Conservation (phyloP, 1,140 invertebrate genomes). For the Frieseomelitta varia region DNA sequence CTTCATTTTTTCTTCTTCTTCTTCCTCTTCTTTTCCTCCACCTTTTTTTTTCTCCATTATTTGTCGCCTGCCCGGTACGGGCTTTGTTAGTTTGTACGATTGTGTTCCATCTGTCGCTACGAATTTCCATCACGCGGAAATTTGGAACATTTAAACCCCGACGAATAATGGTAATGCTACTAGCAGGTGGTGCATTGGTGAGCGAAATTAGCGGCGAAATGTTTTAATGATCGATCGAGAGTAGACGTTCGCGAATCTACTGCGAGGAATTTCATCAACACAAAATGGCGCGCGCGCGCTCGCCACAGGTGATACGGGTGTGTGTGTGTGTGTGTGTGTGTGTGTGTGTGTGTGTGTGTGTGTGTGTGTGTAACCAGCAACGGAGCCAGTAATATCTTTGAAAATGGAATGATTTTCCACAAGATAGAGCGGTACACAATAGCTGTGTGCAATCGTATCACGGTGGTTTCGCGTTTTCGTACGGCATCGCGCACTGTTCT, state of each 20-base stretch:
- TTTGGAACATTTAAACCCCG: not conserved
- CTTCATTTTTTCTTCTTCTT: not conserved
- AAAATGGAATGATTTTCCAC: slow-evolving; percentile 4
- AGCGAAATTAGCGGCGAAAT: too few species aligned
- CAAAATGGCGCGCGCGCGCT: slow-evolving; percentile 3
- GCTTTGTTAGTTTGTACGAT: not conserved
- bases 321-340: too few species aligned
- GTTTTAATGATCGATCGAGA: not conserved
- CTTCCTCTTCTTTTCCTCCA: not conserved
- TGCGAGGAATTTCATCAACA: not conserved
- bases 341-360: not conserved
- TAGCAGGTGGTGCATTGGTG: not conserved
- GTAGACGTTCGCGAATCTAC: not conserved
- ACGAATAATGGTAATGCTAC: not conserved
- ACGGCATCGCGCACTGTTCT: not conserved
- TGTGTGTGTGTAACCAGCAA: not conserved
- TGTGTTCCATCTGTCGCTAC: not conserved
- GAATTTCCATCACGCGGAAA: not conserved
- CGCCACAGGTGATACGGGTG: not conserved
- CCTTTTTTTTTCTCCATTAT: slow-evolving; percentile 4
- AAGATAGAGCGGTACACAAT: slow-evolving; percentile 21
- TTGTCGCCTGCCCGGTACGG: not conserved
- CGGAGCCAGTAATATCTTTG: not conserved
- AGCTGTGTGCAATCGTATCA: slow-evolving; percentile 31
- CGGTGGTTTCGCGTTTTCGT: not conserved